phyloP scores from a whole-genome alignment of 1,140 invertebrate genomes.

The Catajapyx aquilonaris region DNA sequence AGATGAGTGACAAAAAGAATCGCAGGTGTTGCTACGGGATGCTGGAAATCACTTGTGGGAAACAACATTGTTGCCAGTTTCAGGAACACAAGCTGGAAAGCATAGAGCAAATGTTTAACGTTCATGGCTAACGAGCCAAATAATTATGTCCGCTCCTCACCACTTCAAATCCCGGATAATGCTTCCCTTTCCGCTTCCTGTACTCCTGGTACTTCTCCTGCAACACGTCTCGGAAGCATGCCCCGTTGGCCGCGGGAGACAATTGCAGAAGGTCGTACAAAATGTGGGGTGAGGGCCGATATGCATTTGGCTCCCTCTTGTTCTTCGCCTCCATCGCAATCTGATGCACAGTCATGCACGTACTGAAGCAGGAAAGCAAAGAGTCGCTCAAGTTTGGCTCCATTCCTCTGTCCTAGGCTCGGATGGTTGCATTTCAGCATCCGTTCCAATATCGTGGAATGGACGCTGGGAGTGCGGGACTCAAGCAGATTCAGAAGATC shows the following conservation, averaged over 20 bases:
- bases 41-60: not conserved
- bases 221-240: conserved; percentile 40
- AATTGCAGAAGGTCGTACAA: conserved; percentile 50
- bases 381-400: conserved; percentile 45
- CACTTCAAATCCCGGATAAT: conserved; percentile 44
- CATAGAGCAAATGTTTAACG: too few species aligned
- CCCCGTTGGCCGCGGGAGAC: conserved; percentile 39
- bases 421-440: conserved; percentile 71
- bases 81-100: not conserved
- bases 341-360: conserved; percentile 36
- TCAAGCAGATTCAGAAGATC: conserved; percentile 39
- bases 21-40: not conserved
- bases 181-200: conserved; percentile 30
- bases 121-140: too few species aligned
- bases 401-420: conserved; percentile 48
- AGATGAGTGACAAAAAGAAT: not conserved
- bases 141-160: too few species aligned
- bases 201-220: conserved; percentile 49
- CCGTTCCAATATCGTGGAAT: conserved; percentile 48
- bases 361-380: conserved; percentile 54
- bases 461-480: conserved; percentile 33
- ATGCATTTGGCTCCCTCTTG: conserved; percentile 11
- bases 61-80: not conserved
- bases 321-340: conserved; percentile 21
- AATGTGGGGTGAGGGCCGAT: conserved; percentile 25